A percentile compares a stretch with the other conserved stretches of the same genome.
Conservation (phyloP, 2,797 vertebrate species). For the Limnodromus scolopaceus region DNA sequence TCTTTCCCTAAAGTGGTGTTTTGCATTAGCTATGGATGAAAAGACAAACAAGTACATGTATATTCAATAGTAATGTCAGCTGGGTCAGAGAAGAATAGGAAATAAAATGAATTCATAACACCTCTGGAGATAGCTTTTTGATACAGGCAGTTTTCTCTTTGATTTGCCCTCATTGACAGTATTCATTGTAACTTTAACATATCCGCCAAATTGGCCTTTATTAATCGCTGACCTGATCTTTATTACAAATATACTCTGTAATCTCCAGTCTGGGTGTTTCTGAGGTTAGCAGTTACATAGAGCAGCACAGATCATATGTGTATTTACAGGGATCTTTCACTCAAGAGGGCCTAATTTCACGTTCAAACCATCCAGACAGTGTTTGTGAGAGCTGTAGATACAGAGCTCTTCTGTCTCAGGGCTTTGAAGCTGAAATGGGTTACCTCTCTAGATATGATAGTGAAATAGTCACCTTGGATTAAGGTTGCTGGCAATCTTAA, state of each 20-base stretch:
- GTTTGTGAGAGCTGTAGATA: not conserved
- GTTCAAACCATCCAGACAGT: not conserved
- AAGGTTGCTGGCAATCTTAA: constrained; percentile 21
- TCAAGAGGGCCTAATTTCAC: not conserved
- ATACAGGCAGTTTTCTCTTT: constrained; percentile 43
- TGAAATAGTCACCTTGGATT: constrained; percentile 48
- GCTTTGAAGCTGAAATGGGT: not conserved
- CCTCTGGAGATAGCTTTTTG: constrained; percentile 54
- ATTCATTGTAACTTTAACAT: constrained; percentile 40
- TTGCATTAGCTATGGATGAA: constrained; percentile 72
- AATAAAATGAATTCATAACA: constrained; percentile 68
- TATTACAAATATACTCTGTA: not conserved
- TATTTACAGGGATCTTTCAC: not conserved
- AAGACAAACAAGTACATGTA: constrained; percentile 74
- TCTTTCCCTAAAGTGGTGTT: constrained; percentile 68
- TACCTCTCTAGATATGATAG: not conserved
- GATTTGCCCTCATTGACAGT: constrained; percentile 37
- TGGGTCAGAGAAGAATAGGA: constrained; percentile 65
- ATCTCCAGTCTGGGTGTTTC: not conserved
- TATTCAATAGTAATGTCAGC: constrained; percentile 74
- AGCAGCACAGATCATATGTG: not conserved
- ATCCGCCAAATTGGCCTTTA: constrained; percentile 9
- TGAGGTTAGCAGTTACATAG: not conserved
- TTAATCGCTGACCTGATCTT: constrained; percentile 42
- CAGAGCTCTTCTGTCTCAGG: not conserved